Base-by-base conservation (phyloP, 1,140 invertebrate species). In the Apocrypta bakeri region DNA sequence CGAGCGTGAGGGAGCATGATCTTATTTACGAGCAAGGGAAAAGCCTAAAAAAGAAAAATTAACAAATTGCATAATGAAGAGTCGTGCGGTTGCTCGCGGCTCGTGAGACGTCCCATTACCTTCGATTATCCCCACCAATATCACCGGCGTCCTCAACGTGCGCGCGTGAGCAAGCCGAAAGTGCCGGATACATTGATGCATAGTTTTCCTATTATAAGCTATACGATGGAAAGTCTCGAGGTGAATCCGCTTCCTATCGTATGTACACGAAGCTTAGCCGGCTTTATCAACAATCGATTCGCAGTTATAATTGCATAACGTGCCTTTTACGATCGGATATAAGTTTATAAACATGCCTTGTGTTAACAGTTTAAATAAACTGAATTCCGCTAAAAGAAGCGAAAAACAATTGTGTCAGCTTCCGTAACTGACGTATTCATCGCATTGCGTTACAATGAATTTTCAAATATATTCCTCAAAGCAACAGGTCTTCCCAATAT, bases 21-120 rank as follows among this genome's bases (percentile, higher is more conserved):
- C 11, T 81, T 77, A 75, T 77, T 77, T 82, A 76, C 61, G 74
- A 77, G 24, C 56, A 64, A 77, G 73, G 21, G 21, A 40, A 40
- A 40, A 72, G 11, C n/a, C n/a, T 42, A 72, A 40, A 33, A 72
- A 56, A 37, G 66, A 79, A 82, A 82, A 82, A 76, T 69, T 25
- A 40, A 66, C 73, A 82, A 77, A 82, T 82, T 82, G 63, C 72
- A 81, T 81, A 82, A 82, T 77, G 80, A 81, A 81, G 72, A 75
- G 73, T 82, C 80, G 80, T 77, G 74, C 48, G 6, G 6, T 56
- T n/a, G 64, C 73, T 71, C 17, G 74, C 64, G 80, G 80, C 73
- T 82, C 6, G 48, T n/a, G 25, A 69, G 63, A 75, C 61, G 73
- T 40, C 66, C 74, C 73, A 82, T 82, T 82, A 82, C 69, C 73